Evolutionary conservation across 2,113 vertebrate species (phyloP).

Genomic region (Melanerpes aurifrons): DNA sequence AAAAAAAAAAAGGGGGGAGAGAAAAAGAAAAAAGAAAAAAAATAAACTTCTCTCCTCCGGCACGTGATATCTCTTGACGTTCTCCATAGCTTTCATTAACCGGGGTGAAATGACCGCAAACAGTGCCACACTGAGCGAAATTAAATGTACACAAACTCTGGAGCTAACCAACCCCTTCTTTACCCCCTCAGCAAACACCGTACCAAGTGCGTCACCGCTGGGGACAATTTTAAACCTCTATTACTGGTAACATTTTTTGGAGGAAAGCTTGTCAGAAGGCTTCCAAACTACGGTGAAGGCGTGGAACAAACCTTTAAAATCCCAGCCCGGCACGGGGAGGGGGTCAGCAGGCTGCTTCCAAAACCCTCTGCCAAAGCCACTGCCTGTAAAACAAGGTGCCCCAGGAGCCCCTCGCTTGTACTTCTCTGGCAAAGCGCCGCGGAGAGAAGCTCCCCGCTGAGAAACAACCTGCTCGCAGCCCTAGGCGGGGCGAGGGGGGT

Average conservation of each 20-base stretch:
- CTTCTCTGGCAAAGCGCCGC: neutral
- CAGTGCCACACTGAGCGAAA: slow-evolving; percentile 68
- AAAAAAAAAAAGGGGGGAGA: neutral
- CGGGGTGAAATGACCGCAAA: slow-evolving; percentile 65
- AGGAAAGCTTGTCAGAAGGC: neutral
- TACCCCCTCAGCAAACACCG: slow-evolving; percentile 10
- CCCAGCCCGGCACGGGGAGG: neutral
- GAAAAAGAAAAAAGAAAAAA: neutral
- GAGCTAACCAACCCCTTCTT: slow-evolving; percentile 34
- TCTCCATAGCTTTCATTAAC: slow-evolving; percentile 68
- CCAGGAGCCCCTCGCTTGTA: neutral
- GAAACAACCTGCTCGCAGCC: neutral
- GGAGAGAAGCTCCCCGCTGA: neutral
- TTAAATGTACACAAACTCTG: slow-evolving; percentile 67
- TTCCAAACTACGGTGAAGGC: neutral
- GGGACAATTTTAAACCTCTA: neutral
- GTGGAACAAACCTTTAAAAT: neutral
- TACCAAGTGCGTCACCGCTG: neutral
- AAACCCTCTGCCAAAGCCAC: neutral
- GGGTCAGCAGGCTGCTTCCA: neutral
- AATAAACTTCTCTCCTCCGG: slow-evolving; percentile 32
- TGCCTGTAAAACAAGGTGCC: neutral
- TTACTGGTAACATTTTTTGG: neutral
- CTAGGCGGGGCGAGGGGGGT: too few relatives aligned
- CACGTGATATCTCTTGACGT: slow-evolving; percentile 55